Evolutionary conservation across 2,113 vertebrate species (phyloP), one percentile per base, ranked within the genome.

Genomic region (Trogon melanurus): DNA sequence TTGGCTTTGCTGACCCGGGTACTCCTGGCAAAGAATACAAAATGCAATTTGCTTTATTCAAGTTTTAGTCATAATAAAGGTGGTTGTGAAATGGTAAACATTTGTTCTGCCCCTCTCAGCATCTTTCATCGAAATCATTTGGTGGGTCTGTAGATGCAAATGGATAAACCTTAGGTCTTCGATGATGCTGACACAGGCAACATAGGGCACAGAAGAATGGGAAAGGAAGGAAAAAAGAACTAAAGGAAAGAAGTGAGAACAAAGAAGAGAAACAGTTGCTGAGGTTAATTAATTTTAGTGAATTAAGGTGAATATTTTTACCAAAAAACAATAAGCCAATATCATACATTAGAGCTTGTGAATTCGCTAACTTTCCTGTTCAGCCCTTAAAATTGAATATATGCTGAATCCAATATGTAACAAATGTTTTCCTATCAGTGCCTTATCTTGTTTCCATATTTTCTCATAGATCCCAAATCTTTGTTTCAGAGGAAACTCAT

Each of bases 91-190:
- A 48, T 0, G 2, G 29, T 41, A 60, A 84, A 72, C 3, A 12
- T 67, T 78, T 74, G 29, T 71, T 36, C 61, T 80, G 8, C n/a
- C 66, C 19, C 48, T 60, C 38, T 50, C 18, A 44, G 19, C 17
- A 54, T 38, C 38, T 56, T 86, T 85, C 14, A 29, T 76, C 58
- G 78, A 41, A 80, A 50, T 50, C 5, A 2, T 30, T 10, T 73
- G 50, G 26, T 58, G 13, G 7, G 30, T 60, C 57, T 3, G 0
- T 44, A 41, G 41, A 18, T 16, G 54, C 6, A 2, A 0, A 2
- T n/a, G 79, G 44, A 58, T 78, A 18, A 78, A 41, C 29, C 6
- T 56, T 27, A 18, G 36, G 22, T 66, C 26, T 56, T 38, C 0
- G 0, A 3, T 78, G n/a, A 44, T 25, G 19, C 61, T 91, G 74